Conservation (phyloP, 2,797 vertebrate genomes). For the Leucoraja ocellata region DNA sequence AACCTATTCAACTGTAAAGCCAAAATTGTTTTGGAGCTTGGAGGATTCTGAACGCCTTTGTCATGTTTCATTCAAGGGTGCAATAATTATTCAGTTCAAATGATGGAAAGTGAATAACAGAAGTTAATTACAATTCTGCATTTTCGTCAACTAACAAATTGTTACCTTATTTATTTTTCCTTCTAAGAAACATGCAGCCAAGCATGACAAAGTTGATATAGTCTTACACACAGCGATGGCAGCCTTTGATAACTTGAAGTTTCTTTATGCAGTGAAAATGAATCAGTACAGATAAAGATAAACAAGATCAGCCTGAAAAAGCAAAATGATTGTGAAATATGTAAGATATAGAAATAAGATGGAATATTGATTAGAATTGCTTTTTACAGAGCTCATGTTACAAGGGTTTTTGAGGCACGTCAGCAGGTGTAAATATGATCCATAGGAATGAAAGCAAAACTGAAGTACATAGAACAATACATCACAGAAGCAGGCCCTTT, state of each 20-base stretch:
- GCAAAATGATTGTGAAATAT: neutral
- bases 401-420: too few species aligned
- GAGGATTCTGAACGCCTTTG: neutral
- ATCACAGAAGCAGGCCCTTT: too few species aligned
- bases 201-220: neutral
- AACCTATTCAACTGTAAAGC: neutral
- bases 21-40: neutral
- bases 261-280: too few species aligned
- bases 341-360: too few species aligned
- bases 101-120: neutral
- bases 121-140: slow-evolving; percentile 12
- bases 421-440: too few species aligned
- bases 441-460: too few species aligned
- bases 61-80: neutral
- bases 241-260: neutral
- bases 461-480: too few species aligned
- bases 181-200: neutral
- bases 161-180: slow-evolving; percentile 20
- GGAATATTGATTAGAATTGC: too few species aligned
- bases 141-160: neutral
- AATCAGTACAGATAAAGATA: neutral
- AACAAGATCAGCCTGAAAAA: neutral
- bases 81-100: slow-evolving; percentile 2
- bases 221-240: neutral
- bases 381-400: too few species aligned